Evolutionary conservation across 2,888 invertebrate species (phyloP), one percentile per base, ranked within the genome.

Genomic region (Hypena proboscidalis): DNA sequence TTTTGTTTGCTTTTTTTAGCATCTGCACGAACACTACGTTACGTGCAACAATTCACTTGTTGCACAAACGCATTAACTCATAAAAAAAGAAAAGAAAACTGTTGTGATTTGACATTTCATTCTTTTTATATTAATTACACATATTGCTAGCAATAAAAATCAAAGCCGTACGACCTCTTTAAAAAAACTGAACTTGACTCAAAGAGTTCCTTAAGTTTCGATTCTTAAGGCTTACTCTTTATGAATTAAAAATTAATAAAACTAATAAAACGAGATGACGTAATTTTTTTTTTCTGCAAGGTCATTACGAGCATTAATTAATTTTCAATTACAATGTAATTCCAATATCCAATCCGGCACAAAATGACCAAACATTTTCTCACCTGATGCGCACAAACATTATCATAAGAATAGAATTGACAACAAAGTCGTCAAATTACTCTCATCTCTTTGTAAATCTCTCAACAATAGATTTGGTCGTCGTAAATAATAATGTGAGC

Each of bases 401-500:
- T 25, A 34, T 30, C 25, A 20, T 25, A 21, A 34, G 33, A 44
- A 35, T 19, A 13, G 20, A 20, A 38, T 33, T 33, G 61, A 54
- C 58, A 44, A 50, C 20, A 51, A 54, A 61, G 34, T 51, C 66
- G 34, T 62, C 58, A 61, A 54, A 61, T 57, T 47, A 39, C 30
- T 45, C 57, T 38, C 11, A 11, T 40, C 38, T 80, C 74, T 79
- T 77, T 81, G 80, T 83, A 80, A 80, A 80, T 79, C 79, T 47
- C 54, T 62, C 67, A 73, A 79, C 85, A 85, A 85, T 83, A 70
- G 77, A 72, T 83, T 77, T 70, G 68, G 75, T 61, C 67, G 72
- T 72, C 77, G 74, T 80, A 80, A 79, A 80, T 83, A 77, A 83
- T 77, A 77, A 76, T 73, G 46, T 53, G 55, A 74, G 80, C 86